Evolutionary conservation across 2,888 invertebrate species (phyloP).

Genomic region (Pedicia rivosa): DNA sequence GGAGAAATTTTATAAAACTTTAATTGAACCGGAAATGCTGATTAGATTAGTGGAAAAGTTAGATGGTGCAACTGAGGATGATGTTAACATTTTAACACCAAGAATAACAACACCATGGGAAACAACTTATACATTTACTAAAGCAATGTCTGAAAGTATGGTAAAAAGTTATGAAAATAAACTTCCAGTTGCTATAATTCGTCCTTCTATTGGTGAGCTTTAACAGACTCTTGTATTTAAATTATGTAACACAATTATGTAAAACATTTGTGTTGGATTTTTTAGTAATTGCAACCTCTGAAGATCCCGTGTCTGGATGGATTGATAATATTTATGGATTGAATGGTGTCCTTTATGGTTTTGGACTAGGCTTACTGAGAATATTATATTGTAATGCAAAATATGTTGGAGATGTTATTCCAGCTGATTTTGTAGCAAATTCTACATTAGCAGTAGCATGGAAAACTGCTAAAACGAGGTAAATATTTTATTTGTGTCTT

Average conservation of each 20-base stretch:
- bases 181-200: constrained; percentile 14
- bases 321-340: constrained; percentile 15
- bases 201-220: constrained; percentile 15
- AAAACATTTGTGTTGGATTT: not conserved
- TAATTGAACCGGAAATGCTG: constrained; percentile 15
- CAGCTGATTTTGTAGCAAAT: constrained; percentile 19
- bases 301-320: constrained; percentile 18
- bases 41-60: constrained; percentile 14
- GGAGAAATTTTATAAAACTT: constrained; percentile 16
- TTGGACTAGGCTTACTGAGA: constrained; percentile 15
- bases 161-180: constrained; percentile 13
- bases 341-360: constrained; percentile 15
- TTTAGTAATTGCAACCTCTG: constrained; percentile 15
- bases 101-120: constrained; percentile 17
- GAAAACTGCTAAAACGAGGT: constrained; percentile 11
- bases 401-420: constrained; percentile 14
- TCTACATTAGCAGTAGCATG: constrained; percentile 17
- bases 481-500: not conserved
- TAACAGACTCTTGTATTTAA: too few species aligned
- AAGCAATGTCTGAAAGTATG: constrained; percentile 17
- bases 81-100: constrained; percentile 13
- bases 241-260: not conserved
- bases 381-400: constrained; percentile 9
- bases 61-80: not conserved
- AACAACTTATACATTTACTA: constrained; percentile 18